These are phyloP conservation scores for Scolopax mira DNA, from an alignment of 2,113 vertebrate genomes.

Conservation along the genomic window DNA sequence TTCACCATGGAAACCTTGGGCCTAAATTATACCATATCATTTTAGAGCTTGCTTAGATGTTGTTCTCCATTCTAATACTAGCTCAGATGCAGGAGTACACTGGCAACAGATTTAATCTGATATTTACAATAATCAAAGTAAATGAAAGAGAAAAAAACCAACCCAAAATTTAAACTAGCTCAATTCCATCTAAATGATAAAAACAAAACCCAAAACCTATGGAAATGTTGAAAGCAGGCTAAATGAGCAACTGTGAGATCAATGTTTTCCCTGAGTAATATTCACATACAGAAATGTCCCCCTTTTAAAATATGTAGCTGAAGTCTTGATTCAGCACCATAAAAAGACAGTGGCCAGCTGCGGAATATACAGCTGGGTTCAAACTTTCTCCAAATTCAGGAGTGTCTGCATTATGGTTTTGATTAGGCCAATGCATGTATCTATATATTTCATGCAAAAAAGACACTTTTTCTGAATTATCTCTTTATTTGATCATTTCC, in stretches of 20 bases:
- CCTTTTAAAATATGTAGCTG: neutral
- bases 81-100: neutral
- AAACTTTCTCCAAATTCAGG: neutral
- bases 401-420: neutral
- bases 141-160: neutral
- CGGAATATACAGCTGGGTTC: neutral
- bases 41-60: slow-evolving; percentile 16
- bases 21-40: slow-evolving; percentile 78
- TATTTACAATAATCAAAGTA: neutral
- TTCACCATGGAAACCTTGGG: slow-evolving; percentile 98
- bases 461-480: neutral
- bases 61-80: neutral
- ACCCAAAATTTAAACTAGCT: neutral
- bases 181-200: neutral
- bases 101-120: neutral
- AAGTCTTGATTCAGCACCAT: neutral
- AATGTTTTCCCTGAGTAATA: neutral
- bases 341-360: neutral
- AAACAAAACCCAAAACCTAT: neutral
- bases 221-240: neutral
- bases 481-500: neutral
- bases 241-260: neutral
- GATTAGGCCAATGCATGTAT: neutral
- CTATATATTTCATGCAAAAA: neutral
- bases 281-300: neutral